A percentile compares a stretch with the other conserved stretches of the same genome.
phyloP scores from a whole-genome alignment of 2,797 vertebrate species.

The Distichodus sexfasciatus region DNA sequence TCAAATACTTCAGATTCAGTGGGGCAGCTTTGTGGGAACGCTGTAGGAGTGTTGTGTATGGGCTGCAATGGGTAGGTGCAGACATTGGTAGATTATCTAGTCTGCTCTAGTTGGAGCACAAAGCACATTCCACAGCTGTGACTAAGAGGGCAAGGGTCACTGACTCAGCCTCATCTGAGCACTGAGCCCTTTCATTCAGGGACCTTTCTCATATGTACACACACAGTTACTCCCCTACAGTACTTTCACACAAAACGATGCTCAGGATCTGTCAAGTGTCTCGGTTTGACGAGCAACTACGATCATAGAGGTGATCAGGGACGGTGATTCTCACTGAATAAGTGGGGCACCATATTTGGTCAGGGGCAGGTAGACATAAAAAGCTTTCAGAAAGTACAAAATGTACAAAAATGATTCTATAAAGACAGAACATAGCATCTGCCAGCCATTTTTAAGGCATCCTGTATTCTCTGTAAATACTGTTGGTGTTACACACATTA shows the following conservation, averaged over 20 bases:
- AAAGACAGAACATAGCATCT: background rate
- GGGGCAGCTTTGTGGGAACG: constrained; percentile 38
- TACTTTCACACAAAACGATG: constrained; percentile 53
- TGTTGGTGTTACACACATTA: no score
- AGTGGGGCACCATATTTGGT: constrained; percentile 35
- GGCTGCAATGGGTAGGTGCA: constrained; percentile 43
- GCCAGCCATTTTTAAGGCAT: no score
- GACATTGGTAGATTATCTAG: constrained; percentile 45
- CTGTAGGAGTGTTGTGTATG: constrained; percentile 50
- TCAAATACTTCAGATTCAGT: constrained; percentile 34
- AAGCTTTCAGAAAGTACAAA: background rate
- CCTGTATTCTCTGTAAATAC: no score
- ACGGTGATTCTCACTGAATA: constrained; percentile 43
- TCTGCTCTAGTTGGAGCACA: constrained; percentile 58
- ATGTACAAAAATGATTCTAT: background rate
- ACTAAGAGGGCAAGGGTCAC: constrained; percentile 71
- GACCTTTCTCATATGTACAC: constrained; percentile 55
- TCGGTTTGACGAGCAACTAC: constrained; percentile 58
- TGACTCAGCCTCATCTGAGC: constrained; percentile 62
- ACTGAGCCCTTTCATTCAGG: constrained; percentile 62
- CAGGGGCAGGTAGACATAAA: constrained; percentile 24
- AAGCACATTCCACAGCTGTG: constrained; percentile 72
- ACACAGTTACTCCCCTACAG: constrained; percentile 47
- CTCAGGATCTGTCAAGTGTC: constrained; percentile 49
- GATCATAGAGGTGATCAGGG: constrained; percentile 18